These are phyloP conservation scores for Campoplex nolae DNA, from an alignment of 2,888 invertebrate genomes.

Conservation along the genomic window DNA sequence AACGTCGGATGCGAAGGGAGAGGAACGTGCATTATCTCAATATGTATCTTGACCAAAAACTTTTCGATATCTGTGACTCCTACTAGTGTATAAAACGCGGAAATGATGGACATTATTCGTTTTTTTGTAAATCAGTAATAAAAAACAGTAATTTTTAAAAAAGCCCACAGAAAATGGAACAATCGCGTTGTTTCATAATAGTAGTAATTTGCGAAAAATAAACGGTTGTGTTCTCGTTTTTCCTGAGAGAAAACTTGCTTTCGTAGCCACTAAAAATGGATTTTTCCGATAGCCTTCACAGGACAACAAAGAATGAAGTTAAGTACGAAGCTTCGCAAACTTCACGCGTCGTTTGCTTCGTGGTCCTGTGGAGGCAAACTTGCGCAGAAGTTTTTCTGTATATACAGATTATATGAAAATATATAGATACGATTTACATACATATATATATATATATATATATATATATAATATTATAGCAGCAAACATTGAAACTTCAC, in stretches of 20 bases:
- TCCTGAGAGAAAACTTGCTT: neutral
- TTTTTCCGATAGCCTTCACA: neutral
- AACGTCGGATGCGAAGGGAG: neutral
- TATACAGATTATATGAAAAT: neutral
- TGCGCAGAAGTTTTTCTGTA: neutral
- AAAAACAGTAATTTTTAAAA: neutral
- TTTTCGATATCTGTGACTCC: neutral
- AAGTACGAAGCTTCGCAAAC: neutral
- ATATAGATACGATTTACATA: neutral
- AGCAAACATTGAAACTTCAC: conserved; percentile 31
- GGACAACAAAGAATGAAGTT: conserved; percentile 3
- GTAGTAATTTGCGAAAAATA: neutral
- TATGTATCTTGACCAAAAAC: no score
- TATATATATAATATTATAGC: neutral
- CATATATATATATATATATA: neutral
- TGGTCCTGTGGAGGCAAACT: neutral
- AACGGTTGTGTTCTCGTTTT: neutral
- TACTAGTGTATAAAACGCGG: neutral
- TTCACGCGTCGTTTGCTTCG: neutral
- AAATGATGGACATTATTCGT: neutral
- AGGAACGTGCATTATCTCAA: neutral
- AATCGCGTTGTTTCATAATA: neutral
- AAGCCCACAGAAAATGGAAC: neutral
- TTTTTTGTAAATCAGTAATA: neutral
- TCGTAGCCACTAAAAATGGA: neutral